These are phyloP conservation scores for Mamestra brassicae DNA, from an alignment of 2,888 invertebrate species.

Conservation along the genomic window DNA sequence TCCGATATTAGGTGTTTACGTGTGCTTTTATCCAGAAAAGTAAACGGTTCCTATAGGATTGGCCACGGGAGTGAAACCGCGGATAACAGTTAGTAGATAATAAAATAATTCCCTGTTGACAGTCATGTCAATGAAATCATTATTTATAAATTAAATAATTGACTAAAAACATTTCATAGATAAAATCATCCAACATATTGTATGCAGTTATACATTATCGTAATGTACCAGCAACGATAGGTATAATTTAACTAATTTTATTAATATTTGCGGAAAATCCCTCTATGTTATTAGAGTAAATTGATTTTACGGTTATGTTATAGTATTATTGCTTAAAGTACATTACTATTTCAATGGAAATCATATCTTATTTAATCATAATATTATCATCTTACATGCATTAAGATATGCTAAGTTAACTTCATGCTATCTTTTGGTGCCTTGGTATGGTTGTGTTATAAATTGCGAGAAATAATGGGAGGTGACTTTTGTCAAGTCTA, in stretches of 20 bases:
- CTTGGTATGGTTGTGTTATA: conserved; percentile 5
- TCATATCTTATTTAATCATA: conserved; percentile 45
- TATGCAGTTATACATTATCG: conserved; percentile 13
- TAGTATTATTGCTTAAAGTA: conserved; percentile 44
- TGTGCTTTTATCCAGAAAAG: not conserved
- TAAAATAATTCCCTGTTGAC: not conserved
- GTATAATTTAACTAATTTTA: conserved; percentile 33
- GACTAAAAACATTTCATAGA: not conserved
- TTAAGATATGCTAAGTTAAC: conserved; percentile 46
- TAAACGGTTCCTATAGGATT: not conserved
- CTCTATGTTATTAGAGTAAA: conserved; percentile 41
- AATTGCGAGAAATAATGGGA: not conserved
- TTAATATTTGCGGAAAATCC: conserved; percentile 37
- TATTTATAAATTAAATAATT: not conserved
- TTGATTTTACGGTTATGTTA: conserved; percentile 41
- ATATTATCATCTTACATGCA: conserved; percentile 40
- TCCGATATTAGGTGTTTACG: not conserved
- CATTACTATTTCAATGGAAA: conserved; percentile 48
- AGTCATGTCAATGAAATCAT: not conserved
- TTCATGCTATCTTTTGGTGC: conserved; percentile 10
- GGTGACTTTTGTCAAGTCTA: too few relatives aligned
- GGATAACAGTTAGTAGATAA: not conserved
- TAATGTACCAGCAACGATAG: conserved; percentile 11
- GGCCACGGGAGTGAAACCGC: not conserved
- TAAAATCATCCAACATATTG: conserved; percentile 17